Base-by-base conservation (phyloP, 1,140 invertebrate genomes). In the Cydia strobilella region DNA sequence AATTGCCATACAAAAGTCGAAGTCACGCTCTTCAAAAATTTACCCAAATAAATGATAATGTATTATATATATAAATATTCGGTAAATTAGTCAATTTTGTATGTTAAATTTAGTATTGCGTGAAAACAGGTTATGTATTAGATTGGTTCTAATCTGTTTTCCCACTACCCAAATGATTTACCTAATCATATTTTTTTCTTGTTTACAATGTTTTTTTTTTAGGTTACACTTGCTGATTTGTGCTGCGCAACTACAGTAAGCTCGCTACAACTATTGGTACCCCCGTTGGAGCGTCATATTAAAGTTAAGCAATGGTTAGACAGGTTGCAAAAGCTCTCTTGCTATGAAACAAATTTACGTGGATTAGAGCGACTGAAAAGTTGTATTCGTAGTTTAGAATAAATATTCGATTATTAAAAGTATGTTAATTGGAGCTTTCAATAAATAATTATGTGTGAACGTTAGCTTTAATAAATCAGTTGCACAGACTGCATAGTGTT, bases 161-260 rank as follows among this genome's bases (percentile, higher is more conserved):
- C 31, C 31, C 31, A 31, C 31, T 3, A 31, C 31, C 31, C 31
- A 31, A 0, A 31, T 31, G 31, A 31, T 31, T 31, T 31, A 0
- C 31, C 31, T 4, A 31, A 31, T 31, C 31, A 31, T 31, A 31
- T 31, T 3, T 31, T 5, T 31, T 31, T 31, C 5, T 39, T 9
- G 20, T 2, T 27, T 10, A 54, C 51, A 10, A 69, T 23, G 27
- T 59, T 74, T 54, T 73, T 59, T 35, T 86, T 86, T 66, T 80
- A 90, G 89, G 83, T 90, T 77, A 75, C 77, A n/a, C 77, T 91
- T 4, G 83, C 82, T 35, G 90, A 92, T 74, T 42, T 92, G 7
- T 90, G 88, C 69, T 79, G 81, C 27, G 82, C 80, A 10, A 42
- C 85, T 6, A 89, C 89, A 10, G 77, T 90, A 5, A 84, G 83